phyloP scores from a whole-genome alignment of 2,797 vertebrate species.

The Squalus acanthias region DNA sequence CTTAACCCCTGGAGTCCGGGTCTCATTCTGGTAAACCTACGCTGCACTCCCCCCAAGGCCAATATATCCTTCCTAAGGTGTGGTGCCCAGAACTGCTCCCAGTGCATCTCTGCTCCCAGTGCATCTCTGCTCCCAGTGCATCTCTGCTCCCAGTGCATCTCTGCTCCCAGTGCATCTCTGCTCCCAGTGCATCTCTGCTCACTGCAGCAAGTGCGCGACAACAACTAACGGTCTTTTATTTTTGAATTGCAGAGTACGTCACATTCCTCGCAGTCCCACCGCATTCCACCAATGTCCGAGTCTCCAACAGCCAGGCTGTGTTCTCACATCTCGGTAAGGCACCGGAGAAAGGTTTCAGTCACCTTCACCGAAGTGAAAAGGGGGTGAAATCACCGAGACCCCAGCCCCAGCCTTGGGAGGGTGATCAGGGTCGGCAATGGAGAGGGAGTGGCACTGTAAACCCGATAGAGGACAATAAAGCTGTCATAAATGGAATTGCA shows the following conservation, averaged over 20 bases:
- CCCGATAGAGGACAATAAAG: background rate
- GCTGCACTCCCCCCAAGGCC: no score
- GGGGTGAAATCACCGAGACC: background rate
- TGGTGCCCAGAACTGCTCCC: no score
- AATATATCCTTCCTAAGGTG: no score
- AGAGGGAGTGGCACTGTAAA: background rate
- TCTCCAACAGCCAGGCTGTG: constrained; percentile 76
- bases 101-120: no score
- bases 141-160: no score
- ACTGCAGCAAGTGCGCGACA: background rate
- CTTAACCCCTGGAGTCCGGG: no score
- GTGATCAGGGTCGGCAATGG: background rate
- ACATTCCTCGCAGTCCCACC: constrained; percentile 76
- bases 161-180: background rate
- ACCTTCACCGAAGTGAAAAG: background rate
- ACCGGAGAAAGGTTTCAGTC: background rate
- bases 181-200: background rate
- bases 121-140: background rate
- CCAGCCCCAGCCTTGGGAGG: background rate
- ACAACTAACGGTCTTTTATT: background rate
- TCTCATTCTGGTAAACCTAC: no score
- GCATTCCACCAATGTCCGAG: constrained; percentile 63
- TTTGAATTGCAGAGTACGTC: constrained; percentile 69
- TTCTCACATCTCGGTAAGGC: constrained; percentile 90
- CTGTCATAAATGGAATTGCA: background rate